Evolutionary conservation across 2,113 vertebrate genomes (phyloP), one percentile per base, ranked within the genome.

Genomic region (Merops nubicus): DNA sequence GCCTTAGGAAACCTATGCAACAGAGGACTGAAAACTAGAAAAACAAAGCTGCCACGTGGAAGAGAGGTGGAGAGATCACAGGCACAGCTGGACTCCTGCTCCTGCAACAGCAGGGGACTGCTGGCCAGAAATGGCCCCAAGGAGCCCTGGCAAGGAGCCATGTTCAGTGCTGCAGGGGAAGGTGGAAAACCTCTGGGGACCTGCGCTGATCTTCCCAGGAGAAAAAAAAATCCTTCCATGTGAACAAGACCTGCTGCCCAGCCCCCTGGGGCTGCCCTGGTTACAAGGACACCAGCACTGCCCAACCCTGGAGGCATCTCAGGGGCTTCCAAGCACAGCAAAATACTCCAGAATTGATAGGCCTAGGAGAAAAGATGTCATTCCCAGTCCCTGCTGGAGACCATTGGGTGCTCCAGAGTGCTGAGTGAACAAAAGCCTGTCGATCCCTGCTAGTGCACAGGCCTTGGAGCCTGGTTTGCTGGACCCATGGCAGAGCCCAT

Each of bases 21-120:
- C 40, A 42, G 48, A 65, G 79, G 70, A 38, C 70, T 42, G 57
- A 93, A 65, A 83, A 25, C 45, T 54, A 21, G 72, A 50, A 68
- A 94, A 93, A 86, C 57, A 95, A 79, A 85, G 42, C 70, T 88
- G 67, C 65, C 3, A 2, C n/a, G 8, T 42, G n/a, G 59, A 53
- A 26, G 40, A 48, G 88, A 80, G 70, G 51, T 2, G 11, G 70
- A 83, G 53, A 62, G 59, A 53, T 57, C 15, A 33, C 0, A 9
- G 38, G 2, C 57, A 45, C 67, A 90, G 63, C 62, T 45, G 72
- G 78, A 53, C 20, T 72, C 63, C 53, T 69, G 57, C 7, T 31
- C 40, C 31, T 62, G 67, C 74, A 25, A 12, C 54, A 67, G 74
- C 56, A 26, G 60, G 69, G 56, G 59, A 10, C 6, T 0, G 0